Base-by-base conservation (phyloP, 2,888 invertebrate species). In the Drosophila anceps region DNA sequence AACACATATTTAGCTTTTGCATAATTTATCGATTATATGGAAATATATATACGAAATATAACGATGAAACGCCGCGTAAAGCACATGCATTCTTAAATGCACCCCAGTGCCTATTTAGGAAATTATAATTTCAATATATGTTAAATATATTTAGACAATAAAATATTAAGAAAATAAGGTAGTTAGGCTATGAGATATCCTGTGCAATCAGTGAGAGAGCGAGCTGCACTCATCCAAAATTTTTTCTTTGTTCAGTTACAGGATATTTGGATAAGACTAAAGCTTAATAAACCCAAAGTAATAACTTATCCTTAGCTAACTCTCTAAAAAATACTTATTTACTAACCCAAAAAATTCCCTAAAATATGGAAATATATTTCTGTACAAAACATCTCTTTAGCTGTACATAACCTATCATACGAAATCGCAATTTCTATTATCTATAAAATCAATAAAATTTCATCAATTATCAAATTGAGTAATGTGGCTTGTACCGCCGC, bases 381-480 rank as follows among this genome's bases (percentile, higher is more conserved):
- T 18, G 4, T 6, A 12, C 2, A n/a, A 29, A 29, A 48, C 12
- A 3, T 10, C 27, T 9, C 27, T 48, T n/a, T 6, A n/a, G 0
- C 48, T 6, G 6, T 7, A 12, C 4, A 29, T 29, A 18, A 48
- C 12, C 2, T 3, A n/a, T 18, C 2, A 13, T 7, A 18, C 3
- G 13, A 31, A 18, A 24, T 24, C 4, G 4, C 24, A 24, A 24
- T 24, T 24, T 24, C 24, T 24, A 24, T 24, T 24, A 24, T 6
- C 12, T 13, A 20, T 31, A 4, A 50, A 50, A 50, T 50, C 50
- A 33, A 31, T 57, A 12, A 27, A 57, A 73, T 50, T 69, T 44
- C 27, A 59, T 57, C 65, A 64, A 66, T 84, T 67, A 48, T 6
- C 37, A 24, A 64, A 54, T 43, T 6, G 24, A 12, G 31, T 15